Evolutionary conservation across 2,888 invertebrate genomes (phyloP), one percentile per base, ranked within the genome.

Genomic region (Nyleta sp.): DNA sequence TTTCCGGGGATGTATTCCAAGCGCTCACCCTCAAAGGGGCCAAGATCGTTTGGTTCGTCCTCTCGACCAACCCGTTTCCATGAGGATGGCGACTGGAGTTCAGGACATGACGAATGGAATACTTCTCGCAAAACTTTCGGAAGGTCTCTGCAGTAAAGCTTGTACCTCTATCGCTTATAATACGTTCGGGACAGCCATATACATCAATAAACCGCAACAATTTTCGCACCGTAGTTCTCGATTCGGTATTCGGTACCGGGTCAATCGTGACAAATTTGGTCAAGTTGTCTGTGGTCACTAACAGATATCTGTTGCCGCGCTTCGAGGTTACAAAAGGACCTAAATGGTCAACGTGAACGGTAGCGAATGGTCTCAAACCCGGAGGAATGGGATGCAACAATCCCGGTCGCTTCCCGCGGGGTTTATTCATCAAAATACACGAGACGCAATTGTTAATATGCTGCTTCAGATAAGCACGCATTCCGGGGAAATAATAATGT

Each of bases 201-300:
- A 31, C 1, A 7, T 50, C 31, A 7, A 50, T n/a, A 31, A 50
- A 50, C 1, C n/a, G 7, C 7, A 6, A 13, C 8, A 50, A 31
- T 13, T 35, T 59, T 2, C 33, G 53, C 0, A 82, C 40, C 1
- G 65, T 65, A 0, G 24, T 13, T 2, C 10, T 24, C 0, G 59
- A 18, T 4, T 59, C 67, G 0, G 77, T 77, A 31, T 50, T 64
- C 10, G 46, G 68, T 2, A 76, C 81, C 8, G 81, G 70, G 20
- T 73, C 50, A 5, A 53, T 6, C 1, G 18, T 17, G 1, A 53
- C 38, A 15, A 53, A 53, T 13, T 53, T 53, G 1, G 53, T 53
- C 53, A 53, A 38, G 10, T 53, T 38, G 15, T 53, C 53, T 2
- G 53, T 53, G 10, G 35, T 28, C 1, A 18, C 18, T 2, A 53